Base-by-base conservation (phyloP, 2,888 invertebrate genomes). In the Subacronicta megacephala region DNA sequence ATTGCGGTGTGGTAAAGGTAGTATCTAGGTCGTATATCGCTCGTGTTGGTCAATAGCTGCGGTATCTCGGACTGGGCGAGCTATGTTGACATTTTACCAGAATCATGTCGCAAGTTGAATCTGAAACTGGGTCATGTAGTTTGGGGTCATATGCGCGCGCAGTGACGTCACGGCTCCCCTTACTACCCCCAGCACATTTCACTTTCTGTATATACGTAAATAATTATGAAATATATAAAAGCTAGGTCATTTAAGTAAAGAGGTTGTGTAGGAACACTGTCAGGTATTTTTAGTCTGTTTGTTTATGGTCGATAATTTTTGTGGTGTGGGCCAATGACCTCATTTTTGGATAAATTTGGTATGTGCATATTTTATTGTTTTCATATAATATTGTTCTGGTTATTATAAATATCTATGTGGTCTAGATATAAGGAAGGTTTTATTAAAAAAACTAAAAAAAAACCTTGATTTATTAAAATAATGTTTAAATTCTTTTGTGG, bases 91-190 rank as follows among this genome's bases (percentile, higher is more conserved):
- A 92, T 91, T 89, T 88, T 71, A 73, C 50, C 52, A 55, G 57
- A 75, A 66, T 67, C 52, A 59, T 90, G 88, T 92, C 89, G 90
- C 87, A 90, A 91, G 83, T 90, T 87, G 88, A 90, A 80, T 63
- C 17, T 59, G 46, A 69, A 93, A 84, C 82, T 93, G 76, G 93
- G 93, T 93, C 93, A 93, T 38, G 38, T 51, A 56, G 63, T 74
- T 77, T 75, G 78, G 82, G 87, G 89, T 86, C 85, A 81, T 61
- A 15, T 85, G 90, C 92, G 92, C 90, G 88, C 93, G 92, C 91
- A 83, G 77, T 86, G 87, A 93, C 93, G 92, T 93, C 90, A 92
- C 77, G 23, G 61, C 61, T 69, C 81, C 81, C 86, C 76, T 79
- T 50, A 80, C 81, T 80, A 83, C 85, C 87, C 87, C 86, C 85